phyloP scores from a whole-genome alignment of 2,888 invertebrate species.

The Matsumyia berberina region DNA sequence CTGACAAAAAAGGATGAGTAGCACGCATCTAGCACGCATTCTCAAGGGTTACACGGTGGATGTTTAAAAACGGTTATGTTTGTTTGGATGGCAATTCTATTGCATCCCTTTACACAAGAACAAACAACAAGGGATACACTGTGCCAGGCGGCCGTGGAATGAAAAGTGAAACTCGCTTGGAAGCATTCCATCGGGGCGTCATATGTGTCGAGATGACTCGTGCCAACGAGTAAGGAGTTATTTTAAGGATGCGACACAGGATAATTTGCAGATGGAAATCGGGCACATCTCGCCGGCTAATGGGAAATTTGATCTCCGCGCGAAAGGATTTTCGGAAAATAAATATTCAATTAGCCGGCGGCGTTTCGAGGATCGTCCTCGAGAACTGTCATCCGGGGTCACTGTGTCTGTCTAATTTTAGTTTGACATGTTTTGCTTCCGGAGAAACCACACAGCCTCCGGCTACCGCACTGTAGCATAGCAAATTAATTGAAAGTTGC shows the following conservation, averaged over 20 bases:
- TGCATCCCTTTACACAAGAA: constrained; percentile 29
- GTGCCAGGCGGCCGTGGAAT: constrained; percentile 9
- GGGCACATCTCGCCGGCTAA: constrained; percentile 20
- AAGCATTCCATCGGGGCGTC: constrained; percentile 25
- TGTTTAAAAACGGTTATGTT: constrained; percentile 58
- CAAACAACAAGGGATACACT: constrained; percentile 19
- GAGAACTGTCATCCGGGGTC: constrained; percentile 41
- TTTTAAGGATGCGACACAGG: constrained; percentile 11
- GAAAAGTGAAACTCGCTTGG: constrained; percentile 50
- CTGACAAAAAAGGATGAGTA: constrained; percentile 27
- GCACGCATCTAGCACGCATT: constrained; percentile 66
- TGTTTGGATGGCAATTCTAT: constrained; percentile 36
- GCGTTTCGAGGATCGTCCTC: not conserved
- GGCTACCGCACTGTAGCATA: not conserved
- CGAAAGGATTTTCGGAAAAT: constrained; percentile 54
- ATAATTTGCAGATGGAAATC: constrained; percentile 59
- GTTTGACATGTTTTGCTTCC: constrained; percentile 49
- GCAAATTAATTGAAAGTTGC: constrained; percentile 64
- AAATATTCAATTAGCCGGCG: constrained; percentile 71
- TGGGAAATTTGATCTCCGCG: constrained; percentile 64
- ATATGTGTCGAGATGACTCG: too few relatives aligned
- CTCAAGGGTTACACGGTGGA: constrained; percentile 50
- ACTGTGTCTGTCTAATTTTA: constrained; percentile 58
- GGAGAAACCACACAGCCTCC: constrained; percentile 41
- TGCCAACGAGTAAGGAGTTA: constrained; percentile 42